A percentile compares a stretch with the other conserved stretches of the same genome.
These are phyloP conservation scores for Rhaphigaster nebulosa DNA, from an alignment of 2,888 invertebrate species.

Conservation along the genomic window DNA sequence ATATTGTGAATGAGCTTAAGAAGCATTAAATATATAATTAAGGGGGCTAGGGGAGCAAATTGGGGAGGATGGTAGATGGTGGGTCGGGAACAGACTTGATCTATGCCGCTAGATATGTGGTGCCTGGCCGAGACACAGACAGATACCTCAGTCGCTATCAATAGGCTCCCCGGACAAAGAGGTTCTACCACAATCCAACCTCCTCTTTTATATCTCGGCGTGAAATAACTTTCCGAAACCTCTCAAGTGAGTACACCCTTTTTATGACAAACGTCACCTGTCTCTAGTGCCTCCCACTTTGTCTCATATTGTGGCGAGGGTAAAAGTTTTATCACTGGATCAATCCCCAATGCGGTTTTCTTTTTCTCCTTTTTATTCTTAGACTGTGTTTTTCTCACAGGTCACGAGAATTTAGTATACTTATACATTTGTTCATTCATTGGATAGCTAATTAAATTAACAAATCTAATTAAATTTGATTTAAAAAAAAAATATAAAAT, in stretches of 20 bases:
- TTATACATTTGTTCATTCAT: too few relatives aligned
- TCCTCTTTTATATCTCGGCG: neutral
- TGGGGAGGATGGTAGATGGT: neutral
- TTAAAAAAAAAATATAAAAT: too few relatives aligned
- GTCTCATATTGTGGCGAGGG: slow-evolving; percentile 18
- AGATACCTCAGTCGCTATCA: slow-evolving; percentile 39
- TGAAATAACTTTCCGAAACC: slow-evolving; percentile 41
- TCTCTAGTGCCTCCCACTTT: neutral
- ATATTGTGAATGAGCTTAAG: neutral
- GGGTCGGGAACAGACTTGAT: neutral
- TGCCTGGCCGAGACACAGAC: slow-evolving; percentile 19
- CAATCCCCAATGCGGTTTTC: neutral
- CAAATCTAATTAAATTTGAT: too few relatives aligned
- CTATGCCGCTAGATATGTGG: slow-evolving; percentile 32
- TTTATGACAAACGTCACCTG: slow-evolving; percentile 48
- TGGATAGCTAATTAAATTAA: too few relatives aligned
- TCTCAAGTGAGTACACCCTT: slow-evolving; percentile 17
- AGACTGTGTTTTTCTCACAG: neutral
- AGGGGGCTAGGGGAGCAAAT: neutral
- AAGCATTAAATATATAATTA: slow-evolving; percentile 33
- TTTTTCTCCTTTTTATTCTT: neutral
- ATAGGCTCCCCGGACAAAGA: neutral
- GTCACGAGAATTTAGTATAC: neutral
- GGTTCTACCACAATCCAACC: slow-evolving; percentile 27
- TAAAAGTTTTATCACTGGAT: slow-evolving; percentile 47